Evolutionary conservation across 2,797 vertebrate genomes (phyloP).

Genomic region (Sebastes umbrosus): DNA sequence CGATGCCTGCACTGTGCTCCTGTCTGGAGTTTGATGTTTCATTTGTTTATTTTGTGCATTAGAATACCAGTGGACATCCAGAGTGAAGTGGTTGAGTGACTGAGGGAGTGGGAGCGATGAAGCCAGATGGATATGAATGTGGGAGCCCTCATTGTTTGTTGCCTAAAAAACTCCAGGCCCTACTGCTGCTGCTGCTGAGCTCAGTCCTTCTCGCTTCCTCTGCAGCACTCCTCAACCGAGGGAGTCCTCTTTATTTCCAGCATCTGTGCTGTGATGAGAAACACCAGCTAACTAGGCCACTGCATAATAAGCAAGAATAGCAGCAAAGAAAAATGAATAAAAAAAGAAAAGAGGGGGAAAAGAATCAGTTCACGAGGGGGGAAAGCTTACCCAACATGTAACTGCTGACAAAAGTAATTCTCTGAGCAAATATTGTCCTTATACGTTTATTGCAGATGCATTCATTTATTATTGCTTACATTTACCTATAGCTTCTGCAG

Average conservation of each 20-base stretch:
- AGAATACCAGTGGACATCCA: slow-evolving; percentile 41
- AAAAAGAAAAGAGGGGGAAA: slow-evolving; percentile 4
- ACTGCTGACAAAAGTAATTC: slow-evolving; percentile 74
- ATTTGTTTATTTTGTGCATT: slow-evolving; percentile 41
- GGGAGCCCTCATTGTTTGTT: slow-evolving; percentile 58
- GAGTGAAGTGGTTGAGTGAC: slow-evolving; percentile 62
- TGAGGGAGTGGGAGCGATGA: slow-evolving; percentile 60
- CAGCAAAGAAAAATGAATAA: slow-evolving; percentile 54
- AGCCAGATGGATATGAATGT: slow-evolving; percentile 54
- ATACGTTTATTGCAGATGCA: slow-evolving; percentile 58
- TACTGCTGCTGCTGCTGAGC: not conserved
- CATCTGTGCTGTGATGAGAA: slow-evolving; percentile 77
- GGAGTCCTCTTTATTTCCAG: slow-evolving; percentile 75
- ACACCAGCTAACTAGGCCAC: slow-evolving; percentile 80
- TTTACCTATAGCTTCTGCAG: slow-evolving; percentile 48
- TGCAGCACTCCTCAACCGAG: slow-evolving; percentile 62
- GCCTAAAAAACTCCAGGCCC: slow-evolving; percentile 45
- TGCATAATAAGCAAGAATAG: slow-evolving; percentile 80
- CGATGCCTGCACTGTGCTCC: slow-evolving; percentile 16
- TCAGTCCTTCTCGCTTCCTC: slow-evolving; percentile 49
- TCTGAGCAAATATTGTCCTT: slow-evolving; percentile 68
- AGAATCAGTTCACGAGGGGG: slow-evolving; percentile 40
- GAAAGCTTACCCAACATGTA: slow-evolving; percentile 49
- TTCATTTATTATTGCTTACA: slow-evolving; percentile 71
- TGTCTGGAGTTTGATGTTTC: slow-evolving; percentile 56